Evolutionary conservation across 2,888 invertebrate genomes (phyloP), one percentile per base, ranked within the genome.

Genomic region (Stenichneumon culpator): DNA sequence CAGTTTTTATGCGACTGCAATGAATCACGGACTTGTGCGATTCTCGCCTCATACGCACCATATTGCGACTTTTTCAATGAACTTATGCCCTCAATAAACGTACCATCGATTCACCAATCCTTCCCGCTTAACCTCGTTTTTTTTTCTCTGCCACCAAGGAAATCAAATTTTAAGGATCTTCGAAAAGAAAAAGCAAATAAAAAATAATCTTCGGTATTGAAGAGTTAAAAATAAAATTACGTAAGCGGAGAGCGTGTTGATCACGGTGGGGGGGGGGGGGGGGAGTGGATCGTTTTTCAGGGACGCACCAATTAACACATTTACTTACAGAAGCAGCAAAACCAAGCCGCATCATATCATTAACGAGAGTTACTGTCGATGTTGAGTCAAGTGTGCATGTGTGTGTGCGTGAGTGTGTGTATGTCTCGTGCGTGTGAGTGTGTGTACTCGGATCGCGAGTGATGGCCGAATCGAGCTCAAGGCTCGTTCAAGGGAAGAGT

Each of bases 381-480:
- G 54, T 74, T 67, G 47, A 75, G 75, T 79, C 84, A 52, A 65
- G 63, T 74, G 77, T 67, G 69, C 60, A 54, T 75, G 75, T 72
- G 50, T 72, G 50, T 32, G n/a, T 47, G 50, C 9, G 3, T 72
- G 52, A 47, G 68, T 68, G 69, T 74, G 77, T 70, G 69, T 52
- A 47, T 72, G 79, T 79, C n/a, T n/a, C n/a, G 47, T 47, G 14
- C 22, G 68, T 47, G 5, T 72, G 67, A 54, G 67, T 67, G 36
- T 28, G 77, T 73, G 78, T 69, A 73, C 78, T 72, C 69, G 75
- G 77, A 77, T 77, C 67, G 67, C 75, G 82, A 54, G 72, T 60
- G 78, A 82, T 79, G 75, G 75, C 70, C 75, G 82, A 82, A 82
- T 60, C 79, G 82, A 85, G 85, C 85, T 85, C 85, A 85, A 85